Evolutionary conservation across 2,113 vertebrate species (phyloP), one percentile per base, ranked within the genome.

Genomic region (Petrocephalus zakoni): DNA sequence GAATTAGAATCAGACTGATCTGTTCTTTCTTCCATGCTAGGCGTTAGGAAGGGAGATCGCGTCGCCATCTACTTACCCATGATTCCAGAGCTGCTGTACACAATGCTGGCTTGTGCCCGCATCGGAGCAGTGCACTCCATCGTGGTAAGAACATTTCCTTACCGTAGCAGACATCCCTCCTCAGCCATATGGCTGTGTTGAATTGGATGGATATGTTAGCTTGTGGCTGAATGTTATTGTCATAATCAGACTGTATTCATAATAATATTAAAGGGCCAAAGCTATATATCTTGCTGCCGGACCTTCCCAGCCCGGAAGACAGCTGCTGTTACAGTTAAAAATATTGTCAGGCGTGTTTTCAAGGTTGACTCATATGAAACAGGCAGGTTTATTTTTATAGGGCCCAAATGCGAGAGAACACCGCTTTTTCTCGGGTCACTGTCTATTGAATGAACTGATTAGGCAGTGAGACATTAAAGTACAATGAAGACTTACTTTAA

Each of bases 31-130:
- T 37, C 52, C 56, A 17, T 64, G 1, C 3, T 34, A 97, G 96
- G 96, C 88, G 95, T 97, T 46, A 94, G 94, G 88, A 96, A 96
- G 91, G 96, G 96, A 85, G 95, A 96, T 90, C 90, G 93, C 47
- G 96, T 97, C 86, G 95, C 96, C 5, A 95, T 97, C 89, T 97
- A 97, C 92, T 93, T 96, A 42, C 96, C 96, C 85, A 96, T 96
- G 96, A 95, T 97, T 88, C 96, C 96, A 47, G 96, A 97, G 92
- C 92, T 97, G 52, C 94, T 97, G 82, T 95, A 93, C 93, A 89
- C 93, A 1, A 96, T 96, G 96, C 90, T 97, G 93, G 96, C 96
- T 86, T 97, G 96, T 91, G 95, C 95, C 34, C 91, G 96, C 88
- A 95, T 96, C 87, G 96, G 96, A 0, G 96, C 95, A 0, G 93